Conservation (phyloP, 2,113 vertebrate genomes). For the Petrocephalus microphthalmus region DNA sequence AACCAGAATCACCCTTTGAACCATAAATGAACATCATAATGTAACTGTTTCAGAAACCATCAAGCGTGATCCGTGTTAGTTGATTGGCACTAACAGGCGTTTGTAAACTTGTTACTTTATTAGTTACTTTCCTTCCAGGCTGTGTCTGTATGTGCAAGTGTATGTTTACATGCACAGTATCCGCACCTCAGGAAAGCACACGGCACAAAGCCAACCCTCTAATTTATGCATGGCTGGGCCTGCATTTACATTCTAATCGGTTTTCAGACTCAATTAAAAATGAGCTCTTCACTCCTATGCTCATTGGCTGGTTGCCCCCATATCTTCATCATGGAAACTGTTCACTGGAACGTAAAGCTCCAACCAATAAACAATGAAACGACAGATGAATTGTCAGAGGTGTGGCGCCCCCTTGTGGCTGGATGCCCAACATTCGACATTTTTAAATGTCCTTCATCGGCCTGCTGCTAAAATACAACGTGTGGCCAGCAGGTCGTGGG, state of each 20-base stretch:
- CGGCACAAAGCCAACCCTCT: not conserved
- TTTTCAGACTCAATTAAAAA: slow-evolving; percentile 12
- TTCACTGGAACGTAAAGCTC: not conserved
- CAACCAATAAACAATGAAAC: not conserved
- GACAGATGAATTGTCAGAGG: not conserved
- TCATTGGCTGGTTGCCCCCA: not conserved
- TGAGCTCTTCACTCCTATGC: not conserved
- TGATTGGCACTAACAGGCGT: not conserved
- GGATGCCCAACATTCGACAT: not conserved
- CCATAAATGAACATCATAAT: not conserved
- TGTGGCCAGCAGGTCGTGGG: not conserved
- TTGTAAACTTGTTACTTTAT: not conserved
- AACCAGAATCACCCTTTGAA: not conserved
- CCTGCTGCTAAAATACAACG: not conserved
- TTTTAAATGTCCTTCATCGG: not conserved
- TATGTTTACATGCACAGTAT: slow-evolving; percentile 7
- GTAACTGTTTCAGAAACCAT: not conserved
- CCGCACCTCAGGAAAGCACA: not conserved
- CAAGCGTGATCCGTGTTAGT: not conserved
- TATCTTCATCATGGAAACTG: slow-evolving; percentile 8
- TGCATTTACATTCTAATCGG: not conserved
- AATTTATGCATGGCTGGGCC: not conserved
- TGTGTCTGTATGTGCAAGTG: slow-evolving; percentile 14
- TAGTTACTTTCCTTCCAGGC: slow-evolving; percentile 10
- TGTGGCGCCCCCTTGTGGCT: not conserved